Percentiles rank a stretch among this genome's conserved stretches.
Conservation (phyloP, 92 coral and sea anemone species). For the Epizoanthus fatuus region DNA sequence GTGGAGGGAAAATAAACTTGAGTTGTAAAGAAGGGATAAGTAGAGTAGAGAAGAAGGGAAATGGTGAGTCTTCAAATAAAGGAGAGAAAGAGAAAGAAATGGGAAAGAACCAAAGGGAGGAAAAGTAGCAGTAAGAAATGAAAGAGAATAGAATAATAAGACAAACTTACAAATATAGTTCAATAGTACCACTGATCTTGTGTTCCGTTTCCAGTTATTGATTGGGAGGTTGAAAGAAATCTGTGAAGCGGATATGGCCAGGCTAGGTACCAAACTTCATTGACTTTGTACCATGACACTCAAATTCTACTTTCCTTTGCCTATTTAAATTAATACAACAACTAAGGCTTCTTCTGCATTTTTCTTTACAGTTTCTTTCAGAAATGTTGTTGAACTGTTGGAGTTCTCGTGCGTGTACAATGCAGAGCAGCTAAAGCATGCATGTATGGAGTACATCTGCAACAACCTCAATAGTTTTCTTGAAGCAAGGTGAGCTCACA, state of each 20-base stretch:
- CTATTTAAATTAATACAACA: neutral
- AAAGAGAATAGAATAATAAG: too few relatives aligned
- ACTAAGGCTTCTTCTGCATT: neutral
- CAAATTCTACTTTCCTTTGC: neutral
- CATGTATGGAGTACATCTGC: slow-evolving; percentile 90
- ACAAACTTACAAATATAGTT: neutral
- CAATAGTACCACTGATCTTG: neutral
- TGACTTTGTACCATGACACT: neutral
- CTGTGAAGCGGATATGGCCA: slow-evolving; percentile 88
- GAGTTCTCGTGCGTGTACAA: slow-evolving; percentile 92
- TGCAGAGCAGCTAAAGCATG: slow-evolving; percentile 80
- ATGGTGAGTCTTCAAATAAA: too few relatives aligned
- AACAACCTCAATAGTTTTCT: slow-evolving; percentile 74
- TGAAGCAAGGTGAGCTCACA: slow-evolving; percentile 83
- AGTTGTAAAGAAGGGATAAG: too few relatives aligned
- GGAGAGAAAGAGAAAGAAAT: too few relatives aligned
- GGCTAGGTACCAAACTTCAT: slow-evolving; percentile 65
- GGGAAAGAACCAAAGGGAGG: too few relatives aligned
- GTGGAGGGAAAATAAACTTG: too few relatives aligned
- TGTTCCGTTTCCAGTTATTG: slow-evolving; percentile 67
- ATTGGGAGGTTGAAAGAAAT: slow-evolving; percentile 82
- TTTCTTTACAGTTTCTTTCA: slow-evolving; percentile 75
- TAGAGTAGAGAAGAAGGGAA: too few relatives aligned
- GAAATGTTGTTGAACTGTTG: slow-evolving; percentile 83
- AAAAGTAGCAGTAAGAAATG: too few relatives aligned